phyloP scores from a whole-genome alignment of 2,888 invertebrate genomes.

The Dolomedes plantarius region DNA sequence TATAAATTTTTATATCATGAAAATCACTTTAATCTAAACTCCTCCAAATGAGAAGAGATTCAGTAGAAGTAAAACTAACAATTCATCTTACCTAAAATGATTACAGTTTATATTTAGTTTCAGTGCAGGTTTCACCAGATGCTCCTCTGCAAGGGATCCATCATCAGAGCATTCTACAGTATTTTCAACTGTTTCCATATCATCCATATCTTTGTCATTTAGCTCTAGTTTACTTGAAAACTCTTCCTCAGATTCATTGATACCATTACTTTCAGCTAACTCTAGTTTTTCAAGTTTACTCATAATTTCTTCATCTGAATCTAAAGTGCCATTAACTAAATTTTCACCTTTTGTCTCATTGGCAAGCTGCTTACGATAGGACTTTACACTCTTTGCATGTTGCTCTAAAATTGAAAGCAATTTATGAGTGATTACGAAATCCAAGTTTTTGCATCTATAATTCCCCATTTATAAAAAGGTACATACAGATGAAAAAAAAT shows the following conservation, averaged over 20 bases:
- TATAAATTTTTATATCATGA: too few species aligned
- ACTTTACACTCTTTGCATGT: slow-evolving; percentile 41
- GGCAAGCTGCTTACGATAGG: slow-evolving; percentile 31
- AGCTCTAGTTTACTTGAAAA: background rate
- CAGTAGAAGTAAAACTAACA: too few species aligned
- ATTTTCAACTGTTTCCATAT: background rate
- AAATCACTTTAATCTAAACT: too few species aligned
- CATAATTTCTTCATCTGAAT: slow-evolving; percentile 21
- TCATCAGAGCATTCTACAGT: slow-evolving; percentile 22
- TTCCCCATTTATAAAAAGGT: too few species aligned
- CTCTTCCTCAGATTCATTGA: background rate
- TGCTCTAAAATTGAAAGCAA: slow-evolving; percentile 34
- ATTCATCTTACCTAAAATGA: background rate
- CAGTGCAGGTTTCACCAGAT: background rate
- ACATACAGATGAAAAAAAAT: too few species aligned
- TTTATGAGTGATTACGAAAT: too few species aligned
- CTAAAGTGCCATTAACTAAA: too few species aligned
- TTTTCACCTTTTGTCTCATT: background rate
- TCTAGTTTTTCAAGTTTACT: slow-evolving; percentile 28
- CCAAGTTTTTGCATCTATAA: too few species aligned
- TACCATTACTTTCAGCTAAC: background rate
- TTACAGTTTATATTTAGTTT: slow-evolving; percentile 15
- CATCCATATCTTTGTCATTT: background rate
- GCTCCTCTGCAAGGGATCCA: slow-evolving; percentile 18
- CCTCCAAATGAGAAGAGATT: too few species aligned